phyloP scores from a whole-genome alignment of 2,888 invertebrate genomes.

The Limnephilus marmoratus region DNA sequence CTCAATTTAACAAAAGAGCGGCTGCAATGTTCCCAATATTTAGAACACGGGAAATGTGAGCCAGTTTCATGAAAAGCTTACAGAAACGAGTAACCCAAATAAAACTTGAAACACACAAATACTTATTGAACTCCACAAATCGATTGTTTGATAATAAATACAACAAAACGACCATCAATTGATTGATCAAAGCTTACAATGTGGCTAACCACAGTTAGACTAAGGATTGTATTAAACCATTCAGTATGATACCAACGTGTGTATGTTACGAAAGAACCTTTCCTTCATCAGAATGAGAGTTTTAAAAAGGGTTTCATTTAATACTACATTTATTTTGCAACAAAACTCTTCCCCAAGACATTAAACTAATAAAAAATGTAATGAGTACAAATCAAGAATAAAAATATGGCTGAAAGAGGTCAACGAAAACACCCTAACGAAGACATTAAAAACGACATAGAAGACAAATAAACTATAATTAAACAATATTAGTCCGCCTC shows the following conservation, averaged over 20 bases:
- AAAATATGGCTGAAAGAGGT: too few species aligned
- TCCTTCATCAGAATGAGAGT: neutral
- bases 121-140: neutral
- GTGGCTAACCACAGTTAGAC: neutral
- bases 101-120: neutral
- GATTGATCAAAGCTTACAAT: neutral
- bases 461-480: too few species aligned
- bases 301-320: neutral
- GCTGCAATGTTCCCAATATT: slow-evolving; percentile 11
- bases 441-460: too few species aligned
- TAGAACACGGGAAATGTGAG: neutral
- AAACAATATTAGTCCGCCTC: too few species aligned
- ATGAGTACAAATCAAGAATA: too few species aligned
- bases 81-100: neutral
- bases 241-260: too few species aligned
- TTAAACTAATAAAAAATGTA: too few species aligned
- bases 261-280: neutral
- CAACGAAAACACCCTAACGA: too few species aligned
- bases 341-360: too few species aligned
- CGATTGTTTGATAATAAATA: neutral
- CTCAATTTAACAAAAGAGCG: slow-evolving; percentile 33
- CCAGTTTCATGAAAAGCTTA: neutral
- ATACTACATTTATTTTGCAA: neutral
- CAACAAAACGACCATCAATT: neutral
- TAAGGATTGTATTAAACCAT: too few species aligned